These are phyloP conservation scores for Phasianus colchicus DNA, from an alignment of 2,113 vertebrate species.

Conservation along the genomic window DNA sequence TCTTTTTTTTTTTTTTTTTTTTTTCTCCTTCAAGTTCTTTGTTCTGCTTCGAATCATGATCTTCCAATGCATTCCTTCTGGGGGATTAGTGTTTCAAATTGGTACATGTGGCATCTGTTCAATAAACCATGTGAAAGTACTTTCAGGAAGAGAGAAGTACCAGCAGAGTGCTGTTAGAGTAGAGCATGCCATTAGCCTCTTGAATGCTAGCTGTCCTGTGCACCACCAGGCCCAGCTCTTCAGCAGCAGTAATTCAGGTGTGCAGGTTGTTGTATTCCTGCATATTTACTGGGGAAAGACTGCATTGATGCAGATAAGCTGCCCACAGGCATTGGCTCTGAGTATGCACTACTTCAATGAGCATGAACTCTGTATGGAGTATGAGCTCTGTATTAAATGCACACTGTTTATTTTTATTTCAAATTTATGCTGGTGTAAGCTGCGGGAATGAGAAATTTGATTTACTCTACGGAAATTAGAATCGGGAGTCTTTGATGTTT, in stretches of 20 bases:
- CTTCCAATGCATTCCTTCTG: not conserved
- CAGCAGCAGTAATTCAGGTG: not conserved
- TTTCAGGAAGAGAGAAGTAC: not conserved
- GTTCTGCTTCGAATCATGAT: slow-evolving; percentile 21
- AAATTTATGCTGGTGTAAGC: not conserved
- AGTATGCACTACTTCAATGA: not conserved
- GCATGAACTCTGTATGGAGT: not conserved
- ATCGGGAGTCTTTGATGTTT: slow-evolving; percentile 33
- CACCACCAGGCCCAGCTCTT: accelerated
- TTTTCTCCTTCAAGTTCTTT: not conserved
- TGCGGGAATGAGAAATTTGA: slow-evolving; percentile 10
- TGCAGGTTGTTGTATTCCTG: not conserved
- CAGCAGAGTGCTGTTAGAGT: accelerated
- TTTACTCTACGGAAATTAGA: slow-evolving; percentile 1
- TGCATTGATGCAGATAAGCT: not conserved
- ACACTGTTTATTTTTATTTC: not conserved
- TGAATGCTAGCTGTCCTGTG: not conserved
- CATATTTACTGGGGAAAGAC: not conserved
- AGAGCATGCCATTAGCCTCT: accelerated
- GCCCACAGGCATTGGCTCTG: accelerated
- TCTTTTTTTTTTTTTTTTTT: not conserved
- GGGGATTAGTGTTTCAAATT: slow-evolving; percentile 2
- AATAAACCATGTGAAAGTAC: not conserved
- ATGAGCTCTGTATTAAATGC: not conserved
- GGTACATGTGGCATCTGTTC: not conserved